A percentile compares a stretch with the other conserved stretches of the same genome.
phyloP scores from a whole-genome alignment of 2,113 vertebrate genomes.

The Hoplias malabaricus region DNA sequence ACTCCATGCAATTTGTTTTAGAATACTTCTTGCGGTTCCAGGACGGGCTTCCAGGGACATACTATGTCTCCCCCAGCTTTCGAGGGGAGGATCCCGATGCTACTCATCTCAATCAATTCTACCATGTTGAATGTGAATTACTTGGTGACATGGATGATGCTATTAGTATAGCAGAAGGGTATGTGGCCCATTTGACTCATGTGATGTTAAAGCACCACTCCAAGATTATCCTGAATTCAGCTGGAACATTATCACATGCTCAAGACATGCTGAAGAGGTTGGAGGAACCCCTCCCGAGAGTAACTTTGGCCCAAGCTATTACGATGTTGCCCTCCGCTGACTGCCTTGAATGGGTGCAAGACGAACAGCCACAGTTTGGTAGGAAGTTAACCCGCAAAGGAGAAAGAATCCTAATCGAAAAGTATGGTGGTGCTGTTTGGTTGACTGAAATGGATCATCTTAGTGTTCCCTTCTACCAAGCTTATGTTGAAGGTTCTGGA shows the following conservation, averaged over 20 bases:
- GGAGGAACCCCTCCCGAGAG: constrained; percentile 64
- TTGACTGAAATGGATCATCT: constrained; percentile 80
- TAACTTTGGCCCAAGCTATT: constrained; percentile 73
- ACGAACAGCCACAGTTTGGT: constrained; percentile 72
- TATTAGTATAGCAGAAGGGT: constrained; percentile 73
- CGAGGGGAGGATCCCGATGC: constrained; percentile 77
- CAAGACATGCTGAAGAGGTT: constrained; percentile 62
- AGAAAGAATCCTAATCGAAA: constrained; percentile 70
- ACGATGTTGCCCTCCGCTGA: constrained; percentile 73
- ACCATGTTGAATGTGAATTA: constrained; percentile 78
- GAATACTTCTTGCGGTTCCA: constrained; percentile 80
- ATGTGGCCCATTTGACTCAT: constrained; percentile 68
- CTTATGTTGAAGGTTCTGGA: constrained; percentile 69
- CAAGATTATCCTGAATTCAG: constrained; percentile 65
- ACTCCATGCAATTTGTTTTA: constrained; percentile 80
- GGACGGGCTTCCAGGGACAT: constrained; percentile 70
- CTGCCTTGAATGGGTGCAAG: constrained; percentile 75
- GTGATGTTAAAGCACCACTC: constrained; percentile 73
- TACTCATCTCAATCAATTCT: constrained; percentile 79
- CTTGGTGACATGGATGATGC: constrained; percentile 73
- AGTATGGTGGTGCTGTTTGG: constrained; percentile 74
- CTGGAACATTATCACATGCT: constrained; percentile 68
- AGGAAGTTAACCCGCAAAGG: constrained; percentile 78
- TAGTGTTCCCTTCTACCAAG: constrained; percentile 77
- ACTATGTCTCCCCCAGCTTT: constrained; percentile 78